Percentiles rank a stretch among this genome's conserved stretches.
Evolutionary conservation across 1,140 invertebrate species (phyloP).

Genomic region (Sinella curviseta): DNA sequence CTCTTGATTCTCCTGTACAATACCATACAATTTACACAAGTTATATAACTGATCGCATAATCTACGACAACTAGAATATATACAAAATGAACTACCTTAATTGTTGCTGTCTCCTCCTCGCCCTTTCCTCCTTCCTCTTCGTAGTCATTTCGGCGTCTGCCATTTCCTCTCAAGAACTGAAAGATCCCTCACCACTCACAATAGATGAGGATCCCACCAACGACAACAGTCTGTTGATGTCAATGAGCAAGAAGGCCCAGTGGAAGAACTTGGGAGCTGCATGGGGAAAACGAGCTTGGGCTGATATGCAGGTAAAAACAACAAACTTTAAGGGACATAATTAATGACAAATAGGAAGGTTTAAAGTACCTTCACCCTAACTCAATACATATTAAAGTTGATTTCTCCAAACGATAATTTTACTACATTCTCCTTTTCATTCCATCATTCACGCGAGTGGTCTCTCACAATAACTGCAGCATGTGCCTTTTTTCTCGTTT

Average conservation of each 20-base stretch:
- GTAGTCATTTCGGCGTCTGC: slow-evolving; percentile 29
- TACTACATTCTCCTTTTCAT: too few species aligned
- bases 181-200: neutral
- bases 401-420: too few species aligned
- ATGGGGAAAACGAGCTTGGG: slow-evolving; percentile 46
- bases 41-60: neutral
- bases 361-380: too few species aligned
- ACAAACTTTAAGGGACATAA: too few species aligned
- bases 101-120: slow-evolving; percentile 26
- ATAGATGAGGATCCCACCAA: neutral
- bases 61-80: neutral
- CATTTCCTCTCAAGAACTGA: slow-evolving; percentile 22
- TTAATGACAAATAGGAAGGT: neutral
- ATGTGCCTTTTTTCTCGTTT: too few species aligned
- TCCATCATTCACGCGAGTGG: too few species aligned
- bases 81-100: slow-evolving; percentile 34
- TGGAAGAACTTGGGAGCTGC: slow-evolving; percentile 40
- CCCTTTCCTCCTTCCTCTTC: slow-evolving; percentile 21
- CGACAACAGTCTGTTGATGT: neutral
- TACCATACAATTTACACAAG: too few species aligned
- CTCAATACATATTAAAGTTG: neutral
- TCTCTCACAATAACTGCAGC: too few species aligned
- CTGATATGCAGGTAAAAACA: slow-evolving; percentile 38
- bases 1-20: too few species aligned
- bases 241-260: slow-evolving; percentile 20